A percentile compares a stretch with the other conserved stretches of the same genome.
phyloP scores from a whole-genome alignment of 2,888 invertebrate species.

The Ecdyonurus torrentis region DNA sequence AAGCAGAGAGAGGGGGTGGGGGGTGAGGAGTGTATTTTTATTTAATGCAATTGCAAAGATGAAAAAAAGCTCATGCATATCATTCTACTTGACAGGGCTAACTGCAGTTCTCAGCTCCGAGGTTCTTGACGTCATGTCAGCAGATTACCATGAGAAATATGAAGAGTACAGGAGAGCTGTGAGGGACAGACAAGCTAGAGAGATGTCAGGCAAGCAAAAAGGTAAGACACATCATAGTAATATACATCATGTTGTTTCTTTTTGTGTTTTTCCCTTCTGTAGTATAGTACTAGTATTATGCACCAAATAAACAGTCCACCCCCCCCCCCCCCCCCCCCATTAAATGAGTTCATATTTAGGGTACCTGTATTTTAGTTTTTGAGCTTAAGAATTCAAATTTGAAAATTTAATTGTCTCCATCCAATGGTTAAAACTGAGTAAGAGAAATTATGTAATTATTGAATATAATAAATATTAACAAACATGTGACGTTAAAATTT shows the following conservation, averaged over 20 bases:
- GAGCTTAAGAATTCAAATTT: too few relatives aligned
- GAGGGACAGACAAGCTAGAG: conserved; percentile 48
- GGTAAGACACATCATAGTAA: conserved; percentile 28
- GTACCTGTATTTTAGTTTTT: too few relatives aligned
- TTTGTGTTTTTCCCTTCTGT: not conserved
- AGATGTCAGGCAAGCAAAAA: conserved; percentile 47
- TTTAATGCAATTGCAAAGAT: not conserved
- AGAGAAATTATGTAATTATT: too few relatives aligned
- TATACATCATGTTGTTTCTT: not conserved
- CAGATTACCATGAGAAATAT: conserved; percentile 89
- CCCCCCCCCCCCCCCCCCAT: too few relatives aligned
- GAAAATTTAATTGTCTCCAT: too few relatives aligned
- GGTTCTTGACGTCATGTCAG: conserved; percentile 86
- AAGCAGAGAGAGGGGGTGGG: too few relatives aligned
- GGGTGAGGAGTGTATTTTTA: not conserved
- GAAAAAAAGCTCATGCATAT: not conserved
- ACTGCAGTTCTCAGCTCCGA: conserved; percentile 86
- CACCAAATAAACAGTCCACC: too few relatives aligned
- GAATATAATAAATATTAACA: too few relatives aligned
- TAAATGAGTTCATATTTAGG: too few relatives aligned
- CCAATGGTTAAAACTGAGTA: too few relatives aligned
- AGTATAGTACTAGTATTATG: not conserved
- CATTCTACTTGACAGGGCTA: conserved; percentile 42
- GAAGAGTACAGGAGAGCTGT: conserved; percentile 70
- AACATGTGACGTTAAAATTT: too few relatives aligned